Base-by-base conservation (phyloP, 2,888 invertebrate genomes). In the Apantesis nais region DNA sequence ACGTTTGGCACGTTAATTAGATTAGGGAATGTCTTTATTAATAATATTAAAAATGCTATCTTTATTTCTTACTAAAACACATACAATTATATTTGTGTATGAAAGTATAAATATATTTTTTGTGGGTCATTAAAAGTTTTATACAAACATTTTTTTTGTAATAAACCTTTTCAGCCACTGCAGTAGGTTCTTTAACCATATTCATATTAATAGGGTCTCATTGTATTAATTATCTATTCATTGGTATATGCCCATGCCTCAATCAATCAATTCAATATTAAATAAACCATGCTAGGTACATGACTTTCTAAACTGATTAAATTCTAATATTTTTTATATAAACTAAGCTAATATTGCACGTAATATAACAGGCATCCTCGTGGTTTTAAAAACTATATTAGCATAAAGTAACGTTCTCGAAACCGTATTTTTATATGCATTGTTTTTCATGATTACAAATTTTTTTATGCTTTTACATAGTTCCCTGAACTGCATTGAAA, bases 1-100 rank as follows among this genome's bases (percentile, higher is more conserved):
- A 55, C 70, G 58, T 77, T 74, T 82, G 78, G 75, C 68, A 70
- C 31, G 74, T 73, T 76, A 67, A 63, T 19, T 11, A 29, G 19
- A 58, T 39, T 41, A 19, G 19, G 37, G n/a, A 39, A 37, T 55
- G 55, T 19, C 29, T 48, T 66, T 55, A n/a, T n/a, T n/a, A n/a
- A n/a, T n/a, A n/a, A n/a, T n/a, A n/a, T n/a, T n/a, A n/a, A n/a
- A n/a, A n/a, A n/a, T n/a, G n/a, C n/a, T n/a, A n/a, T n/a, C n/a
- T n/a, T n/a, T n/a, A n/a, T n/a, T n/a, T n/a, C n/a, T n/a, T n/a
- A n/a, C n/a, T n/a, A n/a, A n/a, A n/a, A n/a, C n/a, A n/a, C n/a
- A n/a, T n/a, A n/a, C 22, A 48, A 0, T 8, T 22, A 22, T 22
- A 22, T 44, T 44, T 48, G 48, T 48, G 8, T 48, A 48, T 48